Evolutionary conservation across 2,113 vertebrate species (phyloP), one percentile per base, ranked within the genome.

Genomic region (Cavia porcellus): DNA sequence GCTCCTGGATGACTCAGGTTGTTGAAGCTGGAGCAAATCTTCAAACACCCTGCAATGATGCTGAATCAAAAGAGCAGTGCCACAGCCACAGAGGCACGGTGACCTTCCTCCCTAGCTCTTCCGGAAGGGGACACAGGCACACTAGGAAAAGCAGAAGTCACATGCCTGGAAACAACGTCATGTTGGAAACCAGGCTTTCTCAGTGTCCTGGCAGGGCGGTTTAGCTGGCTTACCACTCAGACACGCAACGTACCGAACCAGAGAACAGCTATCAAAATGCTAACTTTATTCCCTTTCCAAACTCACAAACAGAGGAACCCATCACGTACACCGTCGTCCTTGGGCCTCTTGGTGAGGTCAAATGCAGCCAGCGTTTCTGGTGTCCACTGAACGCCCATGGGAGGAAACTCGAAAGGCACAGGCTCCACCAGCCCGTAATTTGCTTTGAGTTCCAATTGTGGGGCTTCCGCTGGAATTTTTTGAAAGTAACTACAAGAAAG

Each of bases 371-470:
- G 99, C 0, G 99, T 98, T 96, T 99, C 99, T 52, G 99, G 97
- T 25, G 99, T 99, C 99, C 99, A 99, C 89, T 99, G 99, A 32
- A 99, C 81, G 0, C 98, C 99, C 83, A 99, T 93, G 7, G 99
- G 96, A 32, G 99, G 99, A 95, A 99, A 99, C 98, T 99, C 99
- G 38, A 99, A 99, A 77, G 98, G 83, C 84, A 99, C 62, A 1
- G 99, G 99, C 96, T 99, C 99, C 2, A 99, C 99, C 64, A 99
- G 98, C 81, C 99, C 99, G 5, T 99, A 99, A 94, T 99, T 99
- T 6, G 99, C 99, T 98, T 99, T 99, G 96, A 99, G 96, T 97
- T 99, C 99, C 98, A 99, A 98, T 82, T 99, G 98, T 8, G 99
- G 99, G 24, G 99, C 98, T 96, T 99, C 99, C 7, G 98, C 97